Evolutionary conservation across 30 jellyfish, hydroid and myxozoan species (phyloP).

Genomic region (Morbakka virulenta): DNA sequence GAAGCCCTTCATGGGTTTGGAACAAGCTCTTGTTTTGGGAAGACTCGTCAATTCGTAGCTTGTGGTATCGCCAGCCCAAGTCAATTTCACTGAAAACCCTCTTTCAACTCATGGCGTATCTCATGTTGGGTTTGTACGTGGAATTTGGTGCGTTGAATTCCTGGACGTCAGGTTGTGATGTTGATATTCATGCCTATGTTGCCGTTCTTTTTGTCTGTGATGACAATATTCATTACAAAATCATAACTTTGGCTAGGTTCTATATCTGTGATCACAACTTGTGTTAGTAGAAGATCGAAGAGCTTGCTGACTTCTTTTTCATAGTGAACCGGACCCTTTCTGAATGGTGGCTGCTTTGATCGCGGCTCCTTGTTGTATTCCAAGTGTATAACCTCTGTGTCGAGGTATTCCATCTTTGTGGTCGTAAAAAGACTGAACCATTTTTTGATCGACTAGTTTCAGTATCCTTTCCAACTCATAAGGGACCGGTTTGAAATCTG

Average conservation of each 20-base stretch:
- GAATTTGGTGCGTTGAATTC: constrained; percentile 14
- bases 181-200: neutral
- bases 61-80: constrained; percentile 26
- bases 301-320: constrained; percentile 27
- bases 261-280: constrained; percentile 13
- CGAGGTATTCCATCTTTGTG: constrained; percentile 18
- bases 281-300: constrained; percentile 7
- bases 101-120: neutral
- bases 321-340: neutral
- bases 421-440: constrained; percentile 13
- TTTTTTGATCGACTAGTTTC: constrained; percentile 18
- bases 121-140: constrained; percentile 28
- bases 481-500: neutral
- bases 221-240: constrained; percentile 26
- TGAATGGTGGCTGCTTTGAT: constrained; percentile 4
- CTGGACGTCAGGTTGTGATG: constrained; percentile 15
- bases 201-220: constrained; percentile 19
- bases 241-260: constrained; percentile 29
- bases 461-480: neutral
- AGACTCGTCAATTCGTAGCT: no score
- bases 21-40: no score
- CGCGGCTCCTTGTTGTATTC: neutral
- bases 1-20: no score
- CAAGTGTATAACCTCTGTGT: constrained; percentile 16
- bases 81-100: constrained; percentile 12